Evolutionary conservation across 2,113 vertebrate genomes (phyloP).

Genomic region (Prunella himalayana): DNA sequence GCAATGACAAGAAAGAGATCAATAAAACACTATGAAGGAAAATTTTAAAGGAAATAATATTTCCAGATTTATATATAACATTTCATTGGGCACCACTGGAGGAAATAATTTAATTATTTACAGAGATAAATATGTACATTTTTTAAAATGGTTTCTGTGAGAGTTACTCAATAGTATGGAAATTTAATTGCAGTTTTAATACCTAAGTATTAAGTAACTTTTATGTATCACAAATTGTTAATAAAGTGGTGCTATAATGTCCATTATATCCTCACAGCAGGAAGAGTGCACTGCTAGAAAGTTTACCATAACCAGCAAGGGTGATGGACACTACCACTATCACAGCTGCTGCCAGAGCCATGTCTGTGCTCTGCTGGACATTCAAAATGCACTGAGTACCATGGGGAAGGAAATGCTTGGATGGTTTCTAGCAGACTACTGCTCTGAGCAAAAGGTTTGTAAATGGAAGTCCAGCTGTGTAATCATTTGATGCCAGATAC

Average conservation of each 20-base stretch:
- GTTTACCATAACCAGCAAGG: background rate
- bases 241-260: background rate
- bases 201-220: background rate
- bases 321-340: background rate
- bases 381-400: background rate
- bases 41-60: constrained; percentile 58
- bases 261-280: background rate
- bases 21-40: constrained; percentile 37
- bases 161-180: background rate
- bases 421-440: background rate
- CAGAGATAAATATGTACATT: background rate
- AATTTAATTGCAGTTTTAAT: background rate
- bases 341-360: background rate
- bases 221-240: background rate
- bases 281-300: background rate
- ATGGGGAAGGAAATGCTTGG: background rate
- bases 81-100: constrained; percentile 1
- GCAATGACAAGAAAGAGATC: constrained; percentile 63
- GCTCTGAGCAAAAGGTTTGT: background rate
- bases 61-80: constrained; percentile 51
- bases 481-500: background rate
- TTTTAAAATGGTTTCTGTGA: background rate
- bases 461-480: background rate
- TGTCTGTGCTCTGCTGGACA: background rate
- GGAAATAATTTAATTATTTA: constrained; percentile 41